Evolutionary conservation across 1,140 invertebrate genomes (phyloP), one percentile per base, ranked within the genome.

Genomic region (Bombus confusus): DNA sequence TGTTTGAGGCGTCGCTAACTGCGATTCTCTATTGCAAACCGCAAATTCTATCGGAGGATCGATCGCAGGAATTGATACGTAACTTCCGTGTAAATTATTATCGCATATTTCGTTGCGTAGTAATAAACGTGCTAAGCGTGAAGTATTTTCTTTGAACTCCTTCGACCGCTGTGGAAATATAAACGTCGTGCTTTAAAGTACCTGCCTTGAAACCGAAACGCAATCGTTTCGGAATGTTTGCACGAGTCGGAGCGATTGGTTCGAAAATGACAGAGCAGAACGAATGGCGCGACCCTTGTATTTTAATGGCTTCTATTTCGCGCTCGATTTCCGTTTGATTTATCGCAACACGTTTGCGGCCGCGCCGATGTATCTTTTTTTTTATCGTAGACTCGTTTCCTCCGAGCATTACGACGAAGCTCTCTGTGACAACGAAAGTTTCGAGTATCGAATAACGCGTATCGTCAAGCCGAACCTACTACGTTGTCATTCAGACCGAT

Each of bases 1-100:
- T 74, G 79, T 74, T 87, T 83, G 79, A 87, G 64, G 73, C 69
- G 52, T 59, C 57, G 72, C 68, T 78, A 87, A 59, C 10, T 73
- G 31, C 62, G 57, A 76, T 88, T 78, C 57, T 64, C 66, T 37
- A n/a, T 13, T 62, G 59, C 3, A 12, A 62, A 62, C 3, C 28
- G 74, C 31, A n/a, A 86, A 86, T 82, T 68, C n/a, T 88, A 77
- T 64, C 43, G 37, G 6, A 75, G 85, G 6, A 78, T 68, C 25
- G 59, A n/a, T 37, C 37, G 64, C n/a, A 39, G 15, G 13, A 15
- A 66, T 31, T 15, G n/a, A 15, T 18, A 31, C 64, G 64, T 64
- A 15, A 28, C 13, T 28, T 18, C 6, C 13, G 18, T 22, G 18
- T 22, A 22, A 8, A 8, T 52, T 52, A 52, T 52, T 22, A 52